A percentile compares a stretch with the other conserved stretches of the same genome.
These are phyloP conservation scores for Rotaria magnacalcarata DNA, from an alignment of 2,888 invertebrate genomes.

Conservation along the genomic window DNA sequence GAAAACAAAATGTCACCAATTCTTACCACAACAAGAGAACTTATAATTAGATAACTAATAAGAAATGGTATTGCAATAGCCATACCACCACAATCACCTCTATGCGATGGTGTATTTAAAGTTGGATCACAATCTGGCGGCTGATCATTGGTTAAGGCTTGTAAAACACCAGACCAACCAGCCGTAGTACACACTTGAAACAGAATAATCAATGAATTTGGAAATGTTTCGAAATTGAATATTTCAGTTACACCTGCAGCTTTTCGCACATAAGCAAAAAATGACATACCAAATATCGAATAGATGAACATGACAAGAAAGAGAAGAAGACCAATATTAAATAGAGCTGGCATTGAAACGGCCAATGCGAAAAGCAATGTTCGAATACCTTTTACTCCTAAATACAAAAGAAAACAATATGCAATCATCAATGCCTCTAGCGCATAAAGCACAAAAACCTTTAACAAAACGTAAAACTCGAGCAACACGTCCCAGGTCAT, in stretches of 20 bases:
- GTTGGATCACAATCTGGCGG: conserved; percentile 68
- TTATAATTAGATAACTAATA: conserved; percentile 90
- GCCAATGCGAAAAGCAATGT: conserved; percentile 92
- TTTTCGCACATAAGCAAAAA: conserved; percentile 95
- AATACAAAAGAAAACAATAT: not conserved
- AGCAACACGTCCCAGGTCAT: conserved; percentile 95
- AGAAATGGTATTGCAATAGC: conserved; percentile 89
- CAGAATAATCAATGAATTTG: conserved; percentile 92
- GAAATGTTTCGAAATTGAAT: conserved; percentile 96
- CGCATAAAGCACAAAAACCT: conserved; percentile 57
- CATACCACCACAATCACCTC: conserved; percentile 77
- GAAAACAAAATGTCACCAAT: not conserved
- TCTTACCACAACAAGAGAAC: conserved; percentile 73
- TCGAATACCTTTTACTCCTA: conserved; percentile 86
- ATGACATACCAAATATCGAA: conserved; percentile 98
- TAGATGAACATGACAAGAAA: conserved; percentile 99
- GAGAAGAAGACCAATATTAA: conserved; percentile 94
- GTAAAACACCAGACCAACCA: conserved; percentile 48
- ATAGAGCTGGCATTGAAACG: conserved; percentile 95
- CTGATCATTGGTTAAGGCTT: conserved; percentile 45
- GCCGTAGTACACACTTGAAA: conserved; percentile 94
- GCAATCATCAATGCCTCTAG: too few relatives aligned
- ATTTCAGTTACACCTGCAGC: conserved; percentile 89
- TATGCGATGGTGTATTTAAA: conserved; percentile 47
- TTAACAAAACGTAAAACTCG: conserved; percentile 93